Conservation (phyloP, 2,113 vertebrate species). For the Malurus cyaneus region DNA sequence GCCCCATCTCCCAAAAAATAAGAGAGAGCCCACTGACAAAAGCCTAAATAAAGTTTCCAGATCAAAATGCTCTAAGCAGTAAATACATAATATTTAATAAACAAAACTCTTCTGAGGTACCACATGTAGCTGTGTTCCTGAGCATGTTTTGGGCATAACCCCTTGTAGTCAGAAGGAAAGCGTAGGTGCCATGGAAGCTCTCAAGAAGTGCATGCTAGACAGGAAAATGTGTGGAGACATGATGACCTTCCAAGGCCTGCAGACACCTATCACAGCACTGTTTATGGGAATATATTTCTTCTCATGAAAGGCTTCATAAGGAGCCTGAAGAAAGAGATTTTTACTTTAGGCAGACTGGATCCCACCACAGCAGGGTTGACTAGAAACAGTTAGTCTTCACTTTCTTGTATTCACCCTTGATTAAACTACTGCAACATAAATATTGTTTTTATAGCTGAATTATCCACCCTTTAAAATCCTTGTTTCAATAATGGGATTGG, state of each 20-base stretch:
- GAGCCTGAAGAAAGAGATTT: not conserved
- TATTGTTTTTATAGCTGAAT: not conserved
- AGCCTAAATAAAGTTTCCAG: not conserved
- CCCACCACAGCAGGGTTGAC: not conserved
- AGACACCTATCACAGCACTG: accelerated
- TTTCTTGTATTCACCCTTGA: not conserved
- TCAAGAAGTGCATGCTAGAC: not conserved
- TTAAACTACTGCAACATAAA: not conserved
- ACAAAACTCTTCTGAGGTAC: not conserved
- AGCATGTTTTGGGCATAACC: accelerated
- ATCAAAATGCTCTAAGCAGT: not conserved
- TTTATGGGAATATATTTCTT: not conserved
- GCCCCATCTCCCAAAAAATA: not conserved
- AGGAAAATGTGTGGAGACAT: not conserved
- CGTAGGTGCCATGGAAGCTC: not conserved
- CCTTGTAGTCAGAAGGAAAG: not conserved
- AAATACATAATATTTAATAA: not conserved
- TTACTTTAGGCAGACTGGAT: not conserved
- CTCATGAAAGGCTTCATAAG: not conserved
- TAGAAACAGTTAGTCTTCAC: not conserved
- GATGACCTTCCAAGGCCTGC: not conserved
- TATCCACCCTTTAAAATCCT: slow-evolving; percentile 11
- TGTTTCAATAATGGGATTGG: slow-evolving; percentile 45
- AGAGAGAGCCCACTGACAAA: not conserved
- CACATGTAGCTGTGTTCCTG: accelerated